A percentile compares a stretch with the other conserved stretches of the same genome.
These are phyloP conservation scores for Tachina grossa DNA, from an alignment of 2,888 invertebrate species.

Conservation along the genomic window DNA sequence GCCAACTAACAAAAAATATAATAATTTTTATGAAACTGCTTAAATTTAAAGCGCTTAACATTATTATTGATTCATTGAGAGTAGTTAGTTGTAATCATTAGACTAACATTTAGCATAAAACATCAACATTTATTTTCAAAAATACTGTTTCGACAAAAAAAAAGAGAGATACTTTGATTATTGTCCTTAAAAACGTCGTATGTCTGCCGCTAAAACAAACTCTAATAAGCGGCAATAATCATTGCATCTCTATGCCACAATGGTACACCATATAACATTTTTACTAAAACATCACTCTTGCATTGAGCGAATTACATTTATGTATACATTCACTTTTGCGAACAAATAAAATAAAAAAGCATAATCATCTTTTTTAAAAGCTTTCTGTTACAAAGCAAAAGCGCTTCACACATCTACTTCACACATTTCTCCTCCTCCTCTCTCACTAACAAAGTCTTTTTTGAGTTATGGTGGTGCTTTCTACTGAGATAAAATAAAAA, in stretches of 20 bases:
- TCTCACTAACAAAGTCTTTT: constrained; percentile 63
- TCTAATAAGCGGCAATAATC: constrained; percentile 28
- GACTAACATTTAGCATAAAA: constrained; percentile 24
- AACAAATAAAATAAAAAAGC: background rate
- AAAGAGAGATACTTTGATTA: constrained; percentile 39
- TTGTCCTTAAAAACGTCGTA: background rate
- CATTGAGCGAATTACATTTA: background rate
- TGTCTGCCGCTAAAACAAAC: background rate
- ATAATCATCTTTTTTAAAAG: constrained; percentile 10
- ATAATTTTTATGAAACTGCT: constrained; percentile 23
- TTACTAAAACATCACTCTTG: background rate
- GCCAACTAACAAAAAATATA: constrained; percentile 12
- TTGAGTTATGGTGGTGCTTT: constrained; percentile 82
- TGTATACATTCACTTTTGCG: background rate
- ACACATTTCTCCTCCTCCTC: constrained; percentile 34
- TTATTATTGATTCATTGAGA: constrained; percentile 15
- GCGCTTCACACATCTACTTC: constrained; percentile 42
- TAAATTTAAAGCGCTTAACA: constrained; percentile 1
- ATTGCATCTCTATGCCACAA: constrained; percentile 38
- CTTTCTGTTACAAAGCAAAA: background rate
- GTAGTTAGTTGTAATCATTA: constrained; percentile 48
- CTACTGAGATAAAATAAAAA: constrained; percentile 76
- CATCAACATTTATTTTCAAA: constrained; percentile 9
- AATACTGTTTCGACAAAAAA: constrained; percentile 28
- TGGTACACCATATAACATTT: constrained; percentile 30